These are phyloP conservation scores for Agraylea sexmaculata DNA, from an alignment of 1,140 invertebrate species.

Conservation along the genomic window DNA sequence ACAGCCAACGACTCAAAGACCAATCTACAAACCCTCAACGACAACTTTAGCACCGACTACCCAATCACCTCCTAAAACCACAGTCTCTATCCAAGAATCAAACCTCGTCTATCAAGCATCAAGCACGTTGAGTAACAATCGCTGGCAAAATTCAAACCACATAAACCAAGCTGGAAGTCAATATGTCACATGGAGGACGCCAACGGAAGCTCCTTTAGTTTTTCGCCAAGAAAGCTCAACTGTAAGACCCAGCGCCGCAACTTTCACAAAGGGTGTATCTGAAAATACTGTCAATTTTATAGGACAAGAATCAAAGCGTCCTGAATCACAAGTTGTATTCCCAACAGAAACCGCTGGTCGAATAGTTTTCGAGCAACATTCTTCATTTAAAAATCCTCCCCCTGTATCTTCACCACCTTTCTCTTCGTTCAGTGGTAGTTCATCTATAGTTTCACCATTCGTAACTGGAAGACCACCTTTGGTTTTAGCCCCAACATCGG, in stretches of 20 bases:
- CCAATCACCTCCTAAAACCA: slow-evolving; percentile 27
- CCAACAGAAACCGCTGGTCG: slow-evolving; percentile 17
- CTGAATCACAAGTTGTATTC: slow-evolving; percentile 15
- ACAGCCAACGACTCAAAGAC: slow-evolving; percentile 22
- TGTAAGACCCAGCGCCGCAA: neutral
- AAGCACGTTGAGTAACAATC: slow-evolving; percentile 31
- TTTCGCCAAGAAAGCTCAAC: slow-evolving; percentile 10
- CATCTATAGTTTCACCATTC: neutral
- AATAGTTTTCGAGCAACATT: slow-evolving; percentile 21
- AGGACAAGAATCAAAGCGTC: slow-evolving; percentile 8
- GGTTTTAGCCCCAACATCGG: slow-evolving; percentile 9
- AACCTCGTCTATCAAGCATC: slow-evolving; percentile 52
- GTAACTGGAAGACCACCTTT: slow-evolving; percentile 9
- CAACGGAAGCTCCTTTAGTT: slow-evolving; percentile 24
- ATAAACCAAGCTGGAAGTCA: slow-evolving; percentile 29
- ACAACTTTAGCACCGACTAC: slow-evolving; percentile 23
- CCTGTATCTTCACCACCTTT: neutral
- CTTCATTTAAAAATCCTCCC: slow-evolving; percentile 11
- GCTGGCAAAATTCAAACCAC: slow-evolving; percentile 29
- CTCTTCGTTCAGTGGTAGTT: neutral
- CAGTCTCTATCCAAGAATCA: slow-evolving; percentile 42
- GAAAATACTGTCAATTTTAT: no score
- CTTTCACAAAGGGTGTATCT: slow-evolving; percentile 1
- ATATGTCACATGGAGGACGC: slow-evolving; percentile 28
- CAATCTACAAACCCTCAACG: slow-evolving; percentile 21